Base-by-base conservation (phyloP, 2,888 invertebrate species). In the Bembecia ichneumoniformis region DNA sequence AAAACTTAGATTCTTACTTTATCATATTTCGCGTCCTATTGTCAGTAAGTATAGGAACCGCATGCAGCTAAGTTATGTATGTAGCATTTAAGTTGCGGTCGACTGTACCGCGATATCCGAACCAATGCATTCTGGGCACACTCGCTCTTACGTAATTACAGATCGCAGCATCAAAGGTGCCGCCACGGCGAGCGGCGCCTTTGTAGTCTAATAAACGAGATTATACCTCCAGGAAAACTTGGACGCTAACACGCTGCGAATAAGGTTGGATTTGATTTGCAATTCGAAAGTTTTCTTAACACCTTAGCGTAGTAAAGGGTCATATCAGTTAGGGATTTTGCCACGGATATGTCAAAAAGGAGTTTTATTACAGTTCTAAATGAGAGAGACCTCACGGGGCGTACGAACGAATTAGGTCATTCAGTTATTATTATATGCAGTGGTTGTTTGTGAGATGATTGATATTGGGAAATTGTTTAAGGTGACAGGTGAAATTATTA, bases 271-370 rank as follows among this genome's bases (percentile, higher is more conserved):
- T 65, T 72, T 66, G 0, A 20, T 3, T 0, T 60, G 58, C 1
- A 1, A 0, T 0, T 0, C 0, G 0, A 1, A 1, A 59, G 61
- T 68, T 76, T 79, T 77, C 86, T 83, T 84, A 86, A 86, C 86
- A 83, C 86, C 82, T 86, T 83, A 79, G 69, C 65, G 69, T 73
- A 74, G 74, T 77, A 81, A 77, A 76, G 78, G 80, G 77, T 79
- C 78, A 75, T 84, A 86, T 84, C 82, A 77, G 86, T 83, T 82
- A 82, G 80, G 82, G 84, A 80, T 87, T 87, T 86, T 87, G 87
- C 87, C 87, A 86, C 79, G 86, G 87, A 83, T 82, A 79, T 83
- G 87, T 88, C 88, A 88, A 88, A 82, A 87, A 84, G 82, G 76
- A 82, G 77, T 83, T 84, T 88, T 87, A 87, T 87, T 78, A 77